phyloP scores from a whole-genome alignment of 2,888 invertebrate genomes.

The Diaprepes abbreviatus region DNA sequence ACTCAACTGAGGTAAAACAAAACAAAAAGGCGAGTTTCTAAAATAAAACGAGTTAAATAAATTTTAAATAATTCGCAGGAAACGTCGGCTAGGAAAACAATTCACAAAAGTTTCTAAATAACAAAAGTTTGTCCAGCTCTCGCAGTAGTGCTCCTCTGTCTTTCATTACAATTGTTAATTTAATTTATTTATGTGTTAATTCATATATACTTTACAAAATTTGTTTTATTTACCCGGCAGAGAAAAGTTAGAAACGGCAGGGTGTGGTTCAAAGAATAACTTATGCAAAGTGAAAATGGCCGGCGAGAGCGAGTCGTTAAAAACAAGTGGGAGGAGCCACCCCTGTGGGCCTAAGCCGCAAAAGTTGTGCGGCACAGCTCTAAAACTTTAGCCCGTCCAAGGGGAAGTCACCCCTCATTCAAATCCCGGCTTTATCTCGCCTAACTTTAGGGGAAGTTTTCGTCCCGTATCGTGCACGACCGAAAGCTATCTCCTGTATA shows the following conservation, averaged over 20 bases:
- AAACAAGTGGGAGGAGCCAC: slow-evolving; percentile 67
- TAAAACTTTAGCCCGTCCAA: slow-evolving; percentile 65
- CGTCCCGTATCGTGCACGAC: slow-evolving; percentile 59
- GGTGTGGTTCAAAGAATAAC: slow-evolving; percentile 66
- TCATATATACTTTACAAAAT: slow-evolving; percentile 53
- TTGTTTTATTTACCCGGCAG: slow-evolving; percentile 53
- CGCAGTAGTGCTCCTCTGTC: slow-evolving; percentile 48
- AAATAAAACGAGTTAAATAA: slow-evolving; percentile 45
- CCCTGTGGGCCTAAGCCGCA: slow-evolving; percentile 66
- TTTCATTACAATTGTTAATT: slow-evolving; percentile 55
- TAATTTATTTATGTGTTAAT: slow-evolving; percentile 56
- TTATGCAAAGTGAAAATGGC: slow-evolving; percentile 69
- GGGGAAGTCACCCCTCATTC: slow-evolving; percentile 57
- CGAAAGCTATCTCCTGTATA: slow-evolving; percentile 66
- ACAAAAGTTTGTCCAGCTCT: slow-evolving; percentile 47
- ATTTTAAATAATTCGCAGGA: slow-evolving; percentile 45
- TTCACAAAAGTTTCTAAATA: slow-evolving; percentile 53
- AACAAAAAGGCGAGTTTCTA: slow-evolving; percentile 28
- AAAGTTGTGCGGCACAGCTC: slow-evolving; percentile 68
- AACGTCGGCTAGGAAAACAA: slow-evolving; percentile 51
- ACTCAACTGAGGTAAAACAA: slow-evolving; percentile 23
- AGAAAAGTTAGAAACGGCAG: slow-evolving; percentile 48
- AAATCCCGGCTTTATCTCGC: slow-evolving; percentile 62
- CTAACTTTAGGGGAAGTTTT: slow-evolving; percentile 61
- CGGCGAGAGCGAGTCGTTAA: slow-evolving; percentile 64